Conservation (phyloP, 2,888 invertebrate species). For the Scaptomyza reducta region DNA sequence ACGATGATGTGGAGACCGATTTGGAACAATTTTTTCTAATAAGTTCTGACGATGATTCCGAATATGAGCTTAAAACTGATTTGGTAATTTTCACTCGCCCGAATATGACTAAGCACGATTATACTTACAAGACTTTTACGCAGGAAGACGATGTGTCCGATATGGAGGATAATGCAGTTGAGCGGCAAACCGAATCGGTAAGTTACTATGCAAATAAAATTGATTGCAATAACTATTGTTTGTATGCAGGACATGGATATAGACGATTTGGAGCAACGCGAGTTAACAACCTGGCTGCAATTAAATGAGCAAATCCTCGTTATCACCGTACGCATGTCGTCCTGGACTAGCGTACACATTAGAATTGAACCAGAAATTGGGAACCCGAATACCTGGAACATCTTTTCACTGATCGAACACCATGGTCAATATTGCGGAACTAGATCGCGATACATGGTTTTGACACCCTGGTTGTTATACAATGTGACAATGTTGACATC, state of each 20-base stretch:
- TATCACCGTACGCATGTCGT: not conserved
- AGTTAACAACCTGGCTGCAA: too few species aligned
- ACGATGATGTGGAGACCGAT: too few species aligned
- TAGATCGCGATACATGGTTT: not conserved
- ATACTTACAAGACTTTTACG: not conserved
- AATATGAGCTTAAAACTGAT: not conserved
- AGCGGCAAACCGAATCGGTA: too few species aligned
- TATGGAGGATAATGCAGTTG: too few species aligned
- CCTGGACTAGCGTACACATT: not conserved
- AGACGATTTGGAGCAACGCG: too few species aligned
- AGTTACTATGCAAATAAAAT: not conserved
- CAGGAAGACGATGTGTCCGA: not conserved
- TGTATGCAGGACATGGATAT: too few species aligned
- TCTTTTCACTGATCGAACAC: not conserved
- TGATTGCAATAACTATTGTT: not conserved
- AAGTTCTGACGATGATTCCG: not conserved
- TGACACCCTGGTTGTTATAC: not conserved
- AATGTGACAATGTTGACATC: not conserved
- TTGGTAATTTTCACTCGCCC: not conserved
- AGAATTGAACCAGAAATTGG: not conserved
- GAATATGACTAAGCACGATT: not conserved
- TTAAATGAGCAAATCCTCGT: not conserved
- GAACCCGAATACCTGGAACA: not conserved
- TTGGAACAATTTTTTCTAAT: too few species aligned
- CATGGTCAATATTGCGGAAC: not conserved